phyloP scores from a whole-genome alignment of 2,888 invertebrate species.

The Mesorhabditis sp. region DNA sequence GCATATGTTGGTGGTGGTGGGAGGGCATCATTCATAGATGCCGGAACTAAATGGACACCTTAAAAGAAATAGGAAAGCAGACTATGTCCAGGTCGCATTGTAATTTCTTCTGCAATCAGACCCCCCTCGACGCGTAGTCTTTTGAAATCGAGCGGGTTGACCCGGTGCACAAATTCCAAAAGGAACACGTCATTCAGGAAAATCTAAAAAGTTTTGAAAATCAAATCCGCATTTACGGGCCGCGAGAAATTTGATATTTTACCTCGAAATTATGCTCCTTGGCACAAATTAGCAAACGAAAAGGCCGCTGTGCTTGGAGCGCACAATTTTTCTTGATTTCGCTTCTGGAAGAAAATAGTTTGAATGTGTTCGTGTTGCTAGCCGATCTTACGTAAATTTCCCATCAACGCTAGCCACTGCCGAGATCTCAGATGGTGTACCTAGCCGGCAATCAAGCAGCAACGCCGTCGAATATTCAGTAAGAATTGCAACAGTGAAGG shows the following conservation, averaged over 20 bases:
- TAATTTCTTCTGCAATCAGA: constrained; percentile 1
- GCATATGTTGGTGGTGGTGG: background rate
- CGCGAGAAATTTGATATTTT: background rate
- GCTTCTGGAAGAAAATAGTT: background rate
- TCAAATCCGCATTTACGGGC: background rate
- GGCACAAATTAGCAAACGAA: background rate
- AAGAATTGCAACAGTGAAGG: background rate
- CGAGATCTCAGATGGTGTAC: background rate
- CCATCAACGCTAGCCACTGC: constrained; percentile 5
- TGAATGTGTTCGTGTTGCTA: background rate
- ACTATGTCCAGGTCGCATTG: background rate
- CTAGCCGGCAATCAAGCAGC: background rate
- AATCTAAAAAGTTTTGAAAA: background rate
- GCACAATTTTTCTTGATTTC: background rate
- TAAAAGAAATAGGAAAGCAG: background rate
- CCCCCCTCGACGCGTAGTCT: background rate
- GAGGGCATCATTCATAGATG: background rate
- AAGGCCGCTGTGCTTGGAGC: background rate
- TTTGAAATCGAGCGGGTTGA: constrained; percentile 1
- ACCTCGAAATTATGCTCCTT: constrained; percentile 4
- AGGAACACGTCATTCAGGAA: constrained; percentile 1
- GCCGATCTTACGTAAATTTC: background rate
- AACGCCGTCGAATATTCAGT: constrained; percentile 5
- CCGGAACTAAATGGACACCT: background rate
- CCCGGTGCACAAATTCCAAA: constrained; percentile 3